phyloP scores from a whole-genome alignment of 2,113 vertebrate species.

The Prochilodus magdalenae region DNA sequence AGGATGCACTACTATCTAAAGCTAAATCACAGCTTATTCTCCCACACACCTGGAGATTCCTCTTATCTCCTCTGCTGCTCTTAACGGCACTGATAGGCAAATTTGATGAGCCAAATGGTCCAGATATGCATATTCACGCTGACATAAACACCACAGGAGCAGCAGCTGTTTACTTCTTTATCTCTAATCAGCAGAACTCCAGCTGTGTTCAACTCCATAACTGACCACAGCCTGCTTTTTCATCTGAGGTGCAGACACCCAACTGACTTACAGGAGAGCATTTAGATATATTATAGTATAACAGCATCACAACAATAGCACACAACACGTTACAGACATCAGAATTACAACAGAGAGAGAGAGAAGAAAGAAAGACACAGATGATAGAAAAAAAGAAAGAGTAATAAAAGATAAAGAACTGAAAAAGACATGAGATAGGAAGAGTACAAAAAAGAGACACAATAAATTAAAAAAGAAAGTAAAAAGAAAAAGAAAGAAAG shows the following conservation, averaged over 20 bases:
- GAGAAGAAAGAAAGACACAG: too few relatives aligned
- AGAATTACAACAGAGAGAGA: too few relatives aligned
- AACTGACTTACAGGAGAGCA: background rate
- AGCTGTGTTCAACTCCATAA: background rate
- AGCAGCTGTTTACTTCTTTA: slow-evolving; percentile 42
- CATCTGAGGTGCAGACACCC: background rate
- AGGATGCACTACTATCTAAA: slow-evolving; percentile 25
- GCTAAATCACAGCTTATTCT: slow-evolving; percentile 40
- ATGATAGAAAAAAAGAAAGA: background rate
- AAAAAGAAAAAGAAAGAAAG: too few relatives aligned
- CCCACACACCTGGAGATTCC: slow-evolving; percentile 39
- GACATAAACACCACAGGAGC: slow-evolving; percentile 25
- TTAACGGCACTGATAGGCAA: slow-evolving; percentile 49
- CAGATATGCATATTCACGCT: slow-evolving; percentile 40
- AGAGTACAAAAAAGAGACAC: too few relatives aligned
- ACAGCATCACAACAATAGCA: too few relatives aligned
- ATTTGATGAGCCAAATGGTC: slow-evolving; percentile 52
- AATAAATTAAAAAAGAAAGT: too few relatives aligned
- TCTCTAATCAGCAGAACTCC: slow-evolving; percentile 22
- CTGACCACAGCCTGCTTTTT: background rate
- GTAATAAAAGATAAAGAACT: background rate
- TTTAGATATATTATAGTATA: background rate
- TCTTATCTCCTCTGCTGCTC: slow-evolving; percentile 39
- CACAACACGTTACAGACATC: too few relatives aligned
- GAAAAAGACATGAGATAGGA: too few relatives aligned